Conservation (phyloP, 2,113 vertebrate species). For the Mungos mungo region DNA sequence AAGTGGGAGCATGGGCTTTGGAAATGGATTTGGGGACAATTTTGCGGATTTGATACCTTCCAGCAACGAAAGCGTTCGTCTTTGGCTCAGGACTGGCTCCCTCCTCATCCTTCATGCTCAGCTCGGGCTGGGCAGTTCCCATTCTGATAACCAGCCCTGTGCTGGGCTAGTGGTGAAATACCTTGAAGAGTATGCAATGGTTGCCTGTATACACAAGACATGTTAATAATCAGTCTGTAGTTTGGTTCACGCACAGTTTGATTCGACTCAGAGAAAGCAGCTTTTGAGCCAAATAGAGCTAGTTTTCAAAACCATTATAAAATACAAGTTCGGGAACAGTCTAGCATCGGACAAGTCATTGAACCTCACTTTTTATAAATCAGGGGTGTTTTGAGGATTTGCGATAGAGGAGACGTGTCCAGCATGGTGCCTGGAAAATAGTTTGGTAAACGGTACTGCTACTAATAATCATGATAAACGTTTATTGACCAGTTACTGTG, state of each 20-base stretch:
- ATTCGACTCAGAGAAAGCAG: neutral
- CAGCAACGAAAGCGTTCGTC: neutral
- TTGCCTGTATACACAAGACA: neutral
- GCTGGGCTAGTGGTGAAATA: neutral
- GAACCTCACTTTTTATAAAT: constrained; percentile 24
- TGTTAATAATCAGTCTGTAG: neutral
- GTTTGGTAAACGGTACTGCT: neutral
- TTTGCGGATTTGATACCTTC: neutral
- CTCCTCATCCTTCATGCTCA: neutral
- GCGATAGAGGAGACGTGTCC: neutral
- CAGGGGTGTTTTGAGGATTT: neutral
- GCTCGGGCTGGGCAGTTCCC: neutral
- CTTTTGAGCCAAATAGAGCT: neutral
- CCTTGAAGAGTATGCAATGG: neutral
- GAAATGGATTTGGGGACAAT: neutral
- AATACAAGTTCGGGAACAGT: neutral
- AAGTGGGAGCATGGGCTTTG: neutral
- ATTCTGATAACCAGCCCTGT: neutral
- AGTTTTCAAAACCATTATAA: neutral
- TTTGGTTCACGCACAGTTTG: neutral
- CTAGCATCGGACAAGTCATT: neutral
- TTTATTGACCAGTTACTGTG: neutral
- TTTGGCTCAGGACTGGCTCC: neutral
- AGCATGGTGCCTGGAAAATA: neutral
- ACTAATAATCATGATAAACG: neutral